These are phyloP conservation scores for Bergia puertoricense DNA, from an alignment of 92 coral and sea anemone genomes.

Conservation along the genomic window DNA sequence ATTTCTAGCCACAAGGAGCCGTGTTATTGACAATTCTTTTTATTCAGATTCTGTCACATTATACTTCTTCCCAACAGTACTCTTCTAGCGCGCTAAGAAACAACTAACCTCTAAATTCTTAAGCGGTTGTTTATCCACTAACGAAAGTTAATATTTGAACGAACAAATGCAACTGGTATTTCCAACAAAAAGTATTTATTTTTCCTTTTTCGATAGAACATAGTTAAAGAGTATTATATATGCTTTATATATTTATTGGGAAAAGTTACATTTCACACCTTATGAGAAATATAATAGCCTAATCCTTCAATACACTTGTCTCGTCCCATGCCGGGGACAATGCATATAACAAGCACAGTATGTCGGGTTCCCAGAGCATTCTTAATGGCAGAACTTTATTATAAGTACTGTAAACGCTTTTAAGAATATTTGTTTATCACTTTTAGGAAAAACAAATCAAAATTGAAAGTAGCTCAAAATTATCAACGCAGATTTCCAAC, in stretches of 20 bases:
- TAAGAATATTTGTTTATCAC: slow-evolving; percentile 17
- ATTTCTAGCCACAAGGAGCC: background rate
- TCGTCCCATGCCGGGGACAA: slow-evolving; percentile 34
- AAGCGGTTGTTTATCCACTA: slow-evolving; percentile 2
- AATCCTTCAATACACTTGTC: slow-evolving; percentile 15
- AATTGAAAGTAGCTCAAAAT: slow-evolving; percentile 7
- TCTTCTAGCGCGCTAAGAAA: background rate
- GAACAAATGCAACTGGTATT: background rate
- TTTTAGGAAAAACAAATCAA: slow-evolving; percentile 38
- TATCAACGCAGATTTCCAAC: slow-evolving; percentile 33
- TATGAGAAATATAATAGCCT: slow-evolving; percentile 22
- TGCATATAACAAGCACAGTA: slow-evolving; percentile 10
- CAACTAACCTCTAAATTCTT: no score
- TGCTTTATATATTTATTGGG: slow-evolving; percentile 7
- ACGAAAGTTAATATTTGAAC: background rate
- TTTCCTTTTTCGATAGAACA: background rate
- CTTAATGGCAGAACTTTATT: slow-evolving; percentile 6
- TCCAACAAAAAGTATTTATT: background rate
- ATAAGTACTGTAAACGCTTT: slow-evolving; percentile 19
- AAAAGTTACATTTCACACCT: slow-evolving; percentile 46
- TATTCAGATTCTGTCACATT: slow-evolving; percentile 19
- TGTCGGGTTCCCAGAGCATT: slow-evolving; percentile 32
- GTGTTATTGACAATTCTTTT: background rate
- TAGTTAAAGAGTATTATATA: slow-evolving; percentile 25
- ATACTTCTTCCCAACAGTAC: background rate